Base-by-base conservation (phyloP, 30 jellyfish, hydroid and myxozoan species). In the Hydractinia echinata region DNA sequence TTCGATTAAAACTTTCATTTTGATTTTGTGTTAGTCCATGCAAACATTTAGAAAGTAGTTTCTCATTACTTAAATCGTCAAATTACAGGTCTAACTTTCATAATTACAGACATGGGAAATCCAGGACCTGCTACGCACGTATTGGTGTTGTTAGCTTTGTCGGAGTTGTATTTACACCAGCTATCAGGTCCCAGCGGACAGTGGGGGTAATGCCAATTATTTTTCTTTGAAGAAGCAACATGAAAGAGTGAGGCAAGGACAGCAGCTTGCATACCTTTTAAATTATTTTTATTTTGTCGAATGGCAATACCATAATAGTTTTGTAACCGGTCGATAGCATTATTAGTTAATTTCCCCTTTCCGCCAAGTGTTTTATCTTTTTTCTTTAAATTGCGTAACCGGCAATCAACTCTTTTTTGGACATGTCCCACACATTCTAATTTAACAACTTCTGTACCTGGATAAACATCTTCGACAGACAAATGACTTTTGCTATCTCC, bases 391-490 rank as follows among this genome's bases (percentile, higher is more conserved):
- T 82, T 71, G 14, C 85, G 76, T 7, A 82, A 51, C 53, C 84
- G 78, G 18, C 66, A 21, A 7, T 79, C 89, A 10, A 82, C 78
- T 13, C 89, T 76, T 69, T 71, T 82, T 55, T 82, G 89, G 53
- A 82, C 89, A 55, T 82, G 89, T 10, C 89, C 89, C 55, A 82
- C 67, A 64, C 89, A 82, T 70, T 82, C 89, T 15, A n/a, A 16
- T 70, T 82, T 69, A 10, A 44, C 67, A 50, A 82, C 73, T 15
- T 71, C 48, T 49, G 64, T 53, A 14, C 72, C 85, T 18, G 85
- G 85, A 54, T 82, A 67, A 11, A 48, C 61, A 50, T 82, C 16
- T 71, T 72, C 11, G 7, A 82, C 77, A 48, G 85, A 19, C 19
- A 64, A 55, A 61, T 44, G 64, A n/a, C 86, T 67, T 55, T 72